Evolutionary conservation across 2,113 vertebrate genomes (phyloP), one percentile per base, ranked within the genome.

Genomic region (Istiophorus platypterus): DNA sequence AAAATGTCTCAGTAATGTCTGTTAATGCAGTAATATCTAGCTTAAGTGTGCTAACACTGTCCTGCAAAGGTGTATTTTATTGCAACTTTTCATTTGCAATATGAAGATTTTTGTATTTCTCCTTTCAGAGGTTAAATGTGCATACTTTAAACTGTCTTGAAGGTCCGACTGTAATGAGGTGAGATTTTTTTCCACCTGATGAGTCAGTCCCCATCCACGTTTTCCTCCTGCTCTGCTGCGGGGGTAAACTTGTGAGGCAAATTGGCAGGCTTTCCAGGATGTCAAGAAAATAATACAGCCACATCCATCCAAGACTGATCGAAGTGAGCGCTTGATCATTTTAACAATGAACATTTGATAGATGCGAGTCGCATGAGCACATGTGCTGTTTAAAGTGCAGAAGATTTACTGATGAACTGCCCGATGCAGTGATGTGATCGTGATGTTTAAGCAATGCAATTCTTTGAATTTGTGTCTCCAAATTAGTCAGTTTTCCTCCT

Each of bases 321-420:
- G 1, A 64, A 80, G 70, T 12, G 24, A 76, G 51, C 27, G 31
- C 56, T 59, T 82, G 62, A 81, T n/a, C 70, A 69, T 73, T 86
- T 85, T 22, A 58, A 18, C 27, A 62, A 45, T 29, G 51, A 66
- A 62, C 41, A 27, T 62, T 80, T 88, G 65, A 67, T 49, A 52
- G 56, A 80, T 72, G 81, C 66, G 54, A 71, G 45, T 69, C 66
- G 42, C 39, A 45, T 80, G 31, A 69, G 69, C 72, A 81, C 37
- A 81, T 88, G 63, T 80, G 72, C 62, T 71, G 64, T 70, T 79
- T 78, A 77, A 78, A 82, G 37, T 74, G 24, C 68, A 79, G 49
- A 70, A 51, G 65, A 85, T 76, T 77, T 65, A 52, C 62, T 72
- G 75, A 82, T 80, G 85, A 72, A 66, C 54, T 71, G 76, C 49